Evolutionary conservation across 2,797 vertebrate genomes (phyloP).

Genomic region (Falco rusticolus): DNA sequence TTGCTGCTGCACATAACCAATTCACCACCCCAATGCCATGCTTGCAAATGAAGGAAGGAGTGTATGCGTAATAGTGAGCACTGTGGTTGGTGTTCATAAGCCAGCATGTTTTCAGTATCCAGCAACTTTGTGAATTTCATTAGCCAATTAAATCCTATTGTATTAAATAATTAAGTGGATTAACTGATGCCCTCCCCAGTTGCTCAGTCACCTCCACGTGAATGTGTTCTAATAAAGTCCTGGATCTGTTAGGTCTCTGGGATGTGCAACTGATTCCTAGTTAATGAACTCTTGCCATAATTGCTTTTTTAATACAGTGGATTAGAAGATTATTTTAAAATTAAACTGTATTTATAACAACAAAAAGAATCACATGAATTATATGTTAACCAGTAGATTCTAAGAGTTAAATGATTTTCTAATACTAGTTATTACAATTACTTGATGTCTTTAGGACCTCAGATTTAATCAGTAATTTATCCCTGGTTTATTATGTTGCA

Average conservation of each 20-base stretch:
- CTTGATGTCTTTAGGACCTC: not conserved
- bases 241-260: not conserved
- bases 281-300: constrained; percentile 31
- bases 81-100: not conserved
- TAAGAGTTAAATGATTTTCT: constrained; percentile 26
- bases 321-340: constrained; percentile 50
- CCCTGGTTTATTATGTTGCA: not conserved
- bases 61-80: fast-evolving
- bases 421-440: not conserved
- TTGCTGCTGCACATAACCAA: not conserved
- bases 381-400: constrained; percentile 11
- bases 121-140: not conserved
- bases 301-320: constrained; percentile 47
- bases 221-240: not conserved
- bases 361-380: not conserved
- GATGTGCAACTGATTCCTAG: not conserved
- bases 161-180: constrained; percentile 39
- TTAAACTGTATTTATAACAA: constrained; percentile 31
- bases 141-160: not conserved
- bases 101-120: not conserved
- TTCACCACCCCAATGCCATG: not conserved
- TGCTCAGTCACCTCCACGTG: not conserved
- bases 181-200: not conserved
- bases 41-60: not conserved
- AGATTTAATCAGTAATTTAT: constrained; percentile 45